Base-by-base conservation (phyloP, 2,888 invertebrate genomes). In the Diplazon laetatorius region DNA sequence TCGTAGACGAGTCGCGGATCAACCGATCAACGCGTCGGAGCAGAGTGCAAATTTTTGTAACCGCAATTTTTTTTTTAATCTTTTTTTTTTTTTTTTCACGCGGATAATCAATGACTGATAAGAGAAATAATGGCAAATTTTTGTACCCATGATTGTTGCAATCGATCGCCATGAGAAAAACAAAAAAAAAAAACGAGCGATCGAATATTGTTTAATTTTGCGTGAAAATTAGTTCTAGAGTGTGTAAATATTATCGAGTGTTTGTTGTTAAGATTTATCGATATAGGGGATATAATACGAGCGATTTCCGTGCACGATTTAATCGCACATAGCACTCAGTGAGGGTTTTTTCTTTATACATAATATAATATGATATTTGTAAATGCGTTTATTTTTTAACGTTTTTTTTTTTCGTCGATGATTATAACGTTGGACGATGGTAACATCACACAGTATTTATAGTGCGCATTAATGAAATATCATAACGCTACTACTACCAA, bases 171-270 rank as follows among this genome's bases (percentile, higher is more conserved):
- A n/a, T n/a, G n/a, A n/a, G n/a, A n/a, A n/a, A n/a, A n/a, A n/a
- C n/a, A n/a, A n/a, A n/a, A n/a, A n/a, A n/a, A 22, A n/a, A 25
- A 37, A 35, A 37, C 4, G 42, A 71, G 66, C 35, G 16, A 65
- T 8, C 50, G 39, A 30, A 30, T 65, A 22, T 60, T 12, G 39
- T 50, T 72, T 46, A 37, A 71, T 39, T n/a, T n/a, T n/a, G n/a
- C n/a, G 62, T 71, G 62, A 48, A 37, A n/a, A 44, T 60, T 50
- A 48, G 18, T 68, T 12, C 10, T 71, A 46, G 14, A 63, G 55
- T 63, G 37, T 79, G 78, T 79, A 75, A 60, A 74, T 74, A 78
- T 78, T 69, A 63, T 57, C 35, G 22, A 30, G 60, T 74, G 68
- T 55, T 39, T 52, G 22, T 57, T 39, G 69, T 48, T 72, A 62